phyloP scores from a whole-genome alignment of 2,113 vertebrate species.

The Aptenodytes patagonicus region DNA sequence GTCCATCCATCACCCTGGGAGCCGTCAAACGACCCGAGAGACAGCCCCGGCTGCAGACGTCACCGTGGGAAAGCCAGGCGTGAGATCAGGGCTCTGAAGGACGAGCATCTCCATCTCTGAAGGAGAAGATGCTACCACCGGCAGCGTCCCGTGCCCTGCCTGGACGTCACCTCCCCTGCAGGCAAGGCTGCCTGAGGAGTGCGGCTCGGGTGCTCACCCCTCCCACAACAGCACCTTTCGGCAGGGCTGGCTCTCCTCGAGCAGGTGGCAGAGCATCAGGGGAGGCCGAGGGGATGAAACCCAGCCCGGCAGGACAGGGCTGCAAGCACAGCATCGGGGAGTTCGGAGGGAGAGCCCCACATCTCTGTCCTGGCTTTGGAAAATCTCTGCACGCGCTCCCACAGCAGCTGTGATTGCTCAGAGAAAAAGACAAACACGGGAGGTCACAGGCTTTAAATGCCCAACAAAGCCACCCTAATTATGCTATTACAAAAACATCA shows the following conservation, averaged over 20 bases:
- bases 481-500: constrained; percentile 21
- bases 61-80: neutral
- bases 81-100: neutral
- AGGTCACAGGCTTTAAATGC: constrained; percentile 52
- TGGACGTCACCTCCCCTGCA: neutral
- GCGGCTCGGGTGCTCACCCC: fast-evolving
- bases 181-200: neutral
- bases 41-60: neutral
- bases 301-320: neutral
- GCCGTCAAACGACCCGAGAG: neutral
- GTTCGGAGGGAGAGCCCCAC: neutral
- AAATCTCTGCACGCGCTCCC: neutral
- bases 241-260: neutral
- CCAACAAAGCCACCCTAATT: constrained; percentile 38
- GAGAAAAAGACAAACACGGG: constrained; percentile 22
- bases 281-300: neutral
- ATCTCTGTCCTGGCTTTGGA: neutral
- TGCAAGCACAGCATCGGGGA: neutral
- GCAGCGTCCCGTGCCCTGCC: neutral
- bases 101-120: neutral
- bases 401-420: neutral
- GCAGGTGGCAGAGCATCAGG: neutral
- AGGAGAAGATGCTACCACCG: neutral
- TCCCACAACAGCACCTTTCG: neutral
- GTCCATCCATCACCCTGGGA: neutral